A percentile compares a stretch with the other conserved stretches of the same genome.
Conservation (phyloP, 2,888 invertebrate genomes). For the Eudemis profundana region DNA sequence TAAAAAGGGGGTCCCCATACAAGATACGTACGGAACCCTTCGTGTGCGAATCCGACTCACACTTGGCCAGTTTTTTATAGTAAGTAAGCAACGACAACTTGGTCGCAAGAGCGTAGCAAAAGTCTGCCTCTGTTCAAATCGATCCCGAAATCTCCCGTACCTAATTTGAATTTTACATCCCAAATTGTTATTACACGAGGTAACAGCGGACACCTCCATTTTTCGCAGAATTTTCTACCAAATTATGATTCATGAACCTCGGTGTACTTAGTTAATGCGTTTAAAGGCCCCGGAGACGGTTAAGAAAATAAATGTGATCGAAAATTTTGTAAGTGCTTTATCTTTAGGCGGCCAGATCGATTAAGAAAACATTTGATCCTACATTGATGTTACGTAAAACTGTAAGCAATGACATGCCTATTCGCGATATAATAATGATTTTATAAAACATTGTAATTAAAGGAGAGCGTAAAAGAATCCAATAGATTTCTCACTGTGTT, state of each 20-base stretch:
- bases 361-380: constrained; percentile 1
- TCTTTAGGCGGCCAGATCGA: neutral
- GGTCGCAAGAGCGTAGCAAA: too few relatives aligned
- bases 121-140: too few relatives aligned
- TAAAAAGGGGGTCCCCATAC: too few relatives aligned
- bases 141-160: constrained; percentile 23
- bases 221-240: constrained; percentile 26
- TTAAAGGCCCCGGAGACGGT: constrained; percentile 14
- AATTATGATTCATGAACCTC: constrained; percentile 42
- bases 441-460: too few relatives aligned
- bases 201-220: constrained; percentile 36
- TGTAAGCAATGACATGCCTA: neutral
- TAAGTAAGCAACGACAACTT: too few relatives aligned
- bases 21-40: too few relatives aligned
- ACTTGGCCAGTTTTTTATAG: too few relatives aligned
- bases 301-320: constrained; percentile 10
- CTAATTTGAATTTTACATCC: constrained; percentile 43
- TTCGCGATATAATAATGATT: too few relatives aligned
- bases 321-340: constrained; percentile 17
- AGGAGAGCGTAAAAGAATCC: too few relatives aligned
- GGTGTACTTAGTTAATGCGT: constrained; percentile 38
- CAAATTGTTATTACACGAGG: constrained; percentile 42
- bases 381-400: neutral
- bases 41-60: too few relatives aligned
- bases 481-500: too few relatives aligned